These are phyloP conservation scores for Limnothrissa miodon DNA, from an alignment of 2,113 vertebrate species.

Conservation along the genomic window DNA sequence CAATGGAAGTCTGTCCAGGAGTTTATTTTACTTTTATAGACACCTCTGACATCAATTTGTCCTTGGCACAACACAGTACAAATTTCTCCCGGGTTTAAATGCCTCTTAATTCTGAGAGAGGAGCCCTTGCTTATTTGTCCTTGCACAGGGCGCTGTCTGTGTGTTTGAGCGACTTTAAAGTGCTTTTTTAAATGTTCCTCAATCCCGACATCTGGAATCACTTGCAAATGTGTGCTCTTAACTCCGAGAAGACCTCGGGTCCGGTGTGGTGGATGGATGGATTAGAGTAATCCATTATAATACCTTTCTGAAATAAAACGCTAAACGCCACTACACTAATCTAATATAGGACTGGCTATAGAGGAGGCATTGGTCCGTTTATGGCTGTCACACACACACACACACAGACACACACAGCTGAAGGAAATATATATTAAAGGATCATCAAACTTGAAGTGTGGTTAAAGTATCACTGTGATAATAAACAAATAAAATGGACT, in stretches of 20 bases:
- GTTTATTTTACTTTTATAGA: conserved; percentile 53
- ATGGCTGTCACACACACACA: neutral
- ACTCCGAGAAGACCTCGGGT: neutral
- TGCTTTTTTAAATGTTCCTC: neutral
- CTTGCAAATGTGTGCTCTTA: neutral
- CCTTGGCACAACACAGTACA: conserved; percentile 56
- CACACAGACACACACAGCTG: neutral
- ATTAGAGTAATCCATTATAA: neutral
- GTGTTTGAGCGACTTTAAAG: neutral
- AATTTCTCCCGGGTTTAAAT: conserved; percentile 40
- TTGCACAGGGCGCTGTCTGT: neutral
- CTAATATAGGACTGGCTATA: neutral
- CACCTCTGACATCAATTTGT: conserved; percentile 56
- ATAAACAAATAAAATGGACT: no score
- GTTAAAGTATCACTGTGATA: neutral
- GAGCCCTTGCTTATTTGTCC: neutral
- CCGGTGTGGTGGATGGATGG: neutral
- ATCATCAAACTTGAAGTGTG: neutral
- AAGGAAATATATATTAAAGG: neutral
- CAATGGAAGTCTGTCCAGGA: conserved; percentile 45
- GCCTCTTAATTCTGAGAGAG: neutral
- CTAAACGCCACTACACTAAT: neutral
- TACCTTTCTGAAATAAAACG: neutral
- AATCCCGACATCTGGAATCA: neutral
- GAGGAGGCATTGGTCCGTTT: neutral